phyloP scores from a whole-genome alignment of 2,113 vertebrate species.

The Zosterops hypoxanthus region DNA sequence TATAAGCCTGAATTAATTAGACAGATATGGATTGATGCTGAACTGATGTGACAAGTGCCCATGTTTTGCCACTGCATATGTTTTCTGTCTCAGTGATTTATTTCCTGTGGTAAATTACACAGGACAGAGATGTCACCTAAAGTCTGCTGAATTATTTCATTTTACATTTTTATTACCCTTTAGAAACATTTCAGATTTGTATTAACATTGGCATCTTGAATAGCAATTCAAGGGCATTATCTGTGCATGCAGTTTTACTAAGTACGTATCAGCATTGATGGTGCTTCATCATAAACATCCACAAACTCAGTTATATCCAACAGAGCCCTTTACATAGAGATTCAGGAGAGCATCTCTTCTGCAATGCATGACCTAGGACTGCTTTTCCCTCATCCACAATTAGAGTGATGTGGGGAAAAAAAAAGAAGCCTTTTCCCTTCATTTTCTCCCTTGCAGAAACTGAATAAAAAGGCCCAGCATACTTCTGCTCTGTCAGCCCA shows the following conservation, averaged over 20 bases:
- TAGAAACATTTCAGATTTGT: slow-evolving; percentile 13
- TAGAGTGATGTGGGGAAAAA: neutral
- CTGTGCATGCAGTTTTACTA: neutral
- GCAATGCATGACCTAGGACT: neutral
- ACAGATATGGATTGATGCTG: neutral
- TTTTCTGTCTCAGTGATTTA: slow-evolving; percentile 65
- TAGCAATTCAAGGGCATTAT: neutral
- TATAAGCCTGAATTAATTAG: neutral
- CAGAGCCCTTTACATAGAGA: neutral
- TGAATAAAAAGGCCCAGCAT: neutral
- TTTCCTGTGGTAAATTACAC: slow-evolving; percentile 63
- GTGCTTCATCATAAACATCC: neutral
- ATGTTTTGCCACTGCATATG: slow-evolving; percentile 16
- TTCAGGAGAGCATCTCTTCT: neutral
- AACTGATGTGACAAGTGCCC: slow-evolving; percentile 16
- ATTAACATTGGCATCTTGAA: neutral
- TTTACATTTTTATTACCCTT: slow-evolving; percentile 40
- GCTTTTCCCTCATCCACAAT: neutral
- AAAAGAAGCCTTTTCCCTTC: neutral
- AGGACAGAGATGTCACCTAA: slow-evolving; percentile 10
- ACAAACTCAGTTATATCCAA: neutral
- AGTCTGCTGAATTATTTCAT: slow-evolving; percentile 22
- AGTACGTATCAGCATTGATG: neutral
- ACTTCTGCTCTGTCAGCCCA: neutral
- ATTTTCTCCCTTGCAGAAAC: neutral